phyloP scores from a whole-genome alignment of 2,113 vertebrate genomes.

The Nerophis ophidion region DNA sequence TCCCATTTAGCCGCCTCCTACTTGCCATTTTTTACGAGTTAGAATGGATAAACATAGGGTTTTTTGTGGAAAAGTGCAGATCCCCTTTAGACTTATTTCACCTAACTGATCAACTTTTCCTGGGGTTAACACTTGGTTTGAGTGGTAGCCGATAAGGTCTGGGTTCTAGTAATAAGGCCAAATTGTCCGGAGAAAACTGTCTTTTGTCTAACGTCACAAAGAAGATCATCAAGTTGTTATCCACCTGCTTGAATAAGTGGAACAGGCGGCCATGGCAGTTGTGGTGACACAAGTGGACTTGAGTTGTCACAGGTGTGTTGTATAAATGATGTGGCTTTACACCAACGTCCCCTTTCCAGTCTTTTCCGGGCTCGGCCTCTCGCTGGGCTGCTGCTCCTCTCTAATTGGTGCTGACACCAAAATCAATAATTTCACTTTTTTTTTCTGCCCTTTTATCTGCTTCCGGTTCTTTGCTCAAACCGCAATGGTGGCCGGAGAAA shows the following conservation, averaged over 20 bases:
- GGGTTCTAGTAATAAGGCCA: no score
- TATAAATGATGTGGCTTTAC: not conserved
- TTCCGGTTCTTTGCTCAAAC: constrained; percentile 42
- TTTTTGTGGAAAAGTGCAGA: no score
- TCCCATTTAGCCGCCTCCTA: no score
- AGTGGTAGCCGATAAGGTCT: not conserved
- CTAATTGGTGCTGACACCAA: constrained; percentile 65
- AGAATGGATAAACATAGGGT: no score
- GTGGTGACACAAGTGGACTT: no score
- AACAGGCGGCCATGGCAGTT: no score
- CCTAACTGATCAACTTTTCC: no score
- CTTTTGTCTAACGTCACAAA: not conserved
- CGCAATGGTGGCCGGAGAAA: constrained; percentile 25
- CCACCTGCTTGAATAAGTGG: not conserved
- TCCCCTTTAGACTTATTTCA: no score
- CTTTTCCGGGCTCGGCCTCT: constrained; percentile 7
- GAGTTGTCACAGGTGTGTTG: no score
- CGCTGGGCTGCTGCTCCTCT: constrained; percentile 18
- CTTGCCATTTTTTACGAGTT: no score
- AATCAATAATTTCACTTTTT: constrained; percentile 64
- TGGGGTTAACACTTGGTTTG: no score
- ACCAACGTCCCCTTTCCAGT: constrained; percentile 13
- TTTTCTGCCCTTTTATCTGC: constrained; percentile 50
- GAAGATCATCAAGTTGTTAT: not conserved
- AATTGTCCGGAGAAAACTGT: not conserved